Percentiles rank a stretch among this genome's conserved stretches.
These are phyloP conservation scores for Onychomys arenicola DNA, from an alignment of 2,797 vertebrate genomes.

Conservation along the genomic window DNA sequence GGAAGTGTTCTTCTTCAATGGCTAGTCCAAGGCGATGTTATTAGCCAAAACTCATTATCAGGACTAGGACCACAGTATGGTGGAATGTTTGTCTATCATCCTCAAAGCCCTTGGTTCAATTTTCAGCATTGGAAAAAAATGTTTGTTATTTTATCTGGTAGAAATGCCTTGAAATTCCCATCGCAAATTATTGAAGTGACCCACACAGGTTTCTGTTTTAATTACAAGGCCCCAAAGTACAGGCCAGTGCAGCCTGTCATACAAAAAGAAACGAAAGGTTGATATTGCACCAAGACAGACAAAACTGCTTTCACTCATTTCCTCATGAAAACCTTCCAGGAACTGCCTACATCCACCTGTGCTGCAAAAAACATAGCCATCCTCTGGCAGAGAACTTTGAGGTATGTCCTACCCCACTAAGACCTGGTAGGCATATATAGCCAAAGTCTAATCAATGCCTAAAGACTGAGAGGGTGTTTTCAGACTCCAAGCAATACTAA, in stretches of 20 bases:
- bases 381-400: background rate
- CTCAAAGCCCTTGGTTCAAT: background rate
- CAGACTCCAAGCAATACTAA: background rate
- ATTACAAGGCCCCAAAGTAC: background rate
- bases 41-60: no score
- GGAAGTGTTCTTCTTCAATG: background rate
- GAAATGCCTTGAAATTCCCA: conserved; percentile 36
- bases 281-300: background rate
- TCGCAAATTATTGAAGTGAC: background rate
- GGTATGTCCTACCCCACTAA: background rate
- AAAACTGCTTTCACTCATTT: background rate
- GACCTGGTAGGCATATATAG: background rate
- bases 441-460: background rate
- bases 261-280: background rate
- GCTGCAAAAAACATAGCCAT: background rate
- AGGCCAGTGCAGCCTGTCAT: background rate
- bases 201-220: background rate
- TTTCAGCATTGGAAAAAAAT: background rate
- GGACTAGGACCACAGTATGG: background rate
- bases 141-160: background rate
- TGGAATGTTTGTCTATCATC: background rate
- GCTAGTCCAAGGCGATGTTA: background rate
- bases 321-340: background rate
- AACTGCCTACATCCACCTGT: background rate
- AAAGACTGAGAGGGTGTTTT: background rate